Conservation (phyloP, 2,797 vertebrate species). For the Pseudochromis fuscus region DNA sequence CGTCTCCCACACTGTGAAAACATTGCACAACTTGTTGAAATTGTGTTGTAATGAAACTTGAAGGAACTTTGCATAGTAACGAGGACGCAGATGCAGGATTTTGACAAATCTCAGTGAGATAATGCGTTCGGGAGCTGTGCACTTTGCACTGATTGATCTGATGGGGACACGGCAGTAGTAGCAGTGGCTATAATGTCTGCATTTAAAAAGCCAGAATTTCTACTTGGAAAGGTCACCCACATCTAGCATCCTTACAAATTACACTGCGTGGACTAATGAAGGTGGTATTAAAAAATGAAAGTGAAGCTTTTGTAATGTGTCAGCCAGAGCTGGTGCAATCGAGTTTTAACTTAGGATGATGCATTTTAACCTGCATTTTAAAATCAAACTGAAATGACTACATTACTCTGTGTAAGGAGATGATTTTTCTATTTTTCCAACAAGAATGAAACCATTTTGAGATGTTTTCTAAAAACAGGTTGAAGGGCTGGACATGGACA, state of each 20-base stretch:
- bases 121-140: not conserved
- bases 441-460: too few relatives aligned
- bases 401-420: too few relatives aligned
- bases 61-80: not conserved
- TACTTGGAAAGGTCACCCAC: slow-evolving; percentile 25
- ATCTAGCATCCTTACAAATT: slow-evolving; percentile 23
- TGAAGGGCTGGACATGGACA: too few relatives aligned
- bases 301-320: slow-evolving; percentile 6
- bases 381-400: not conserved
- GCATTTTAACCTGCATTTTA: not conserved
- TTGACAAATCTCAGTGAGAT: not conserved
- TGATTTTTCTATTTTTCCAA: too few relatives aligned
- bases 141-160: slow-evolving; percentile 31
- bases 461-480: too few relatives aligned
- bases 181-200: slow-evolving; percentile 1
- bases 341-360: too few relatives aligned
- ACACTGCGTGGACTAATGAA: slow-evolving; percentile 16
- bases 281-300: slow-evolving; percentile 31
- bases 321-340: not conserved
- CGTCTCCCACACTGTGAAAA: not conserved
- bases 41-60: slow-evolving; percentile 24
- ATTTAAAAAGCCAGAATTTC: slow-evolving; percentile 17
- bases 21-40: slow-evolving; percentile 1
- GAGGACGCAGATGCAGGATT: not conserved
- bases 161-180: slow-evolving; percentile 7